phyloP scores from a whole-genome alignment of 2,113 vertebrate species.

The Phrynosoma platyrhinos region DNA sequence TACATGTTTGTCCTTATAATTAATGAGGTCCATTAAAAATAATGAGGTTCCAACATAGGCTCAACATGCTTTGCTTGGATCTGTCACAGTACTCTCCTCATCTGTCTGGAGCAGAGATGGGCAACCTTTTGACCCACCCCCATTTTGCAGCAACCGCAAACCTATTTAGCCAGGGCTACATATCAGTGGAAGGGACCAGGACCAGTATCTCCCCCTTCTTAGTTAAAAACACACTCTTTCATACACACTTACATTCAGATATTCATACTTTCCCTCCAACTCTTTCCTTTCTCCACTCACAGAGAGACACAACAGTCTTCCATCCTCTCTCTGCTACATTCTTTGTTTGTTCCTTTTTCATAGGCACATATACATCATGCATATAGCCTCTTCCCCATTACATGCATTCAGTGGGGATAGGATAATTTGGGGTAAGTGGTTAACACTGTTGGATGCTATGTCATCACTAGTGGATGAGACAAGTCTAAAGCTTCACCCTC shows the following conservation, averaged over 20 bases:
- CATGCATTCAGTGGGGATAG: too few relatives aligned
- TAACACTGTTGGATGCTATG: too few relatives aligned
- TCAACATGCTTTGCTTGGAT: not conserved
- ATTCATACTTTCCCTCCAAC: too few relatives aligned
- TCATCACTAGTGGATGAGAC: too few relatives aligned
- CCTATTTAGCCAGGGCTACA: not conserved
- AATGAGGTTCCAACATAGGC: not conserved
- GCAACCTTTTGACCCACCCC: not conserved
- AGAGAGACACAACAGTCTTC: not conserved
- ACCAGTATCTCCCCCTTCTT: too few relatives aligned
- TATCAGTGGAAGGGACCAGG: not conserved
- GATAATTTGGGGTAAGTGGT: too few relatives aligned
- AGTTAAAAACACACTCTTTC: too few relatives aligned
- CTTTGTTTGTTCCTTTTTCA: too few relatives aligned
- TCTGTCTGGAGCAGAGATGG: not conserved
- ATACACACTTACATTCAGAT: too few relatives aligned
- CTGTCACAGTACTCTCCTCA: not conserved
- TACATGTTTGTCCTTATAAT: not conserved
- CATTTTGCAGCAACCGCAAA: not conserved
- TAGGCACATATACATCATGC: too few relatives aligned
- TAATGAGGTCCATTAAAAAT: slow-evolving; percentile 5
- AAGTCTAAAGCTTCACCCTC: too few relatives aligned
- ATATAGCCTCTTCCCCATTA: too few relatives aligned
- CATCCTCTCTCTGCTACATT: not conserved
- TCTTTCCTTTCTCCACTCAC: not conserved